Evolutionary conservation across 2,113 vertebrate species (phyloP).

Genomic region (Etheostoma spectabile): DNA sequence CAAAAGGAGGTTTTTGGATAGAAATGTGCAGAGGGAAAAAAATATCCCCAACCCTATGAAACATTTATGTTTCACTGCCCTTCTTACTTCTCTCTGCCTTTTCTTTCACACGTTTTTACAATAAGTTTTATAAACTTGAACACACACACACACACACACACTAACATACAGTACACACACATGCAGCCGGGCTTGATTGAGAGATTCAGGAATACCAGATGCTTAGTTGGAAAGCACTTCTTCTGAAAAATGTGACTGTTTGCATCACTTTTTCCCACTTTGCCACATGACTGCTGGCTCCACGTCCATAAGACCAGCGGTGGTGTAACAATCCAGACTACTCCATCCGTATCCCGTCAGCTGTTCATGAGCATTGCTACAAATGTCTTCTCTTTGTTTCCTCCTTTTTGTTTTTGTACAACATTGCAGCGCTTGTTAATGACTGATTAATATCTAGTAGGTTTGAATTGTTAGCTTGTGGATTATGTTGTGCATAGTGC

Average conservation of each 20-base stretch:
- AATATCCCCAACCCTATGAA: constrained; percentile 29
- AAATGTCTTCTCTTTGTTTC: neutral
- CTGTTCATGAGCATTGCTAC: too few relatives aligned
- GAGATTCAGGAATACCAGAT: constrained; percentile 73
- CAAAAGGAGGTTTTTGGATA: constrained; percentile 16
- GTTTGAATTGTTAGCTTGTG: neutral
- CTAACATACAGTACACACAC: constrained; percentile 8
- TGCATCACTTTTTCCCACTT: constrained; percentile 73
- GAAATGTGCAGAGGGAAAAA: constrained; percentile 30
- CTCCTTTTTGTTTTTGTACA: neutral
- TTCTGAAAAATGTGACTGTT: constrained; percentile 58
- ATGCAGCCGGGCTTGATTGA: neutral
- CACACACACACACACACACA: constrained; percentile 17
- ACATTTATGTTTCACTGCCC: constrained; percentile 23
- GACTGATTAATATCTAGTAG: neutral
- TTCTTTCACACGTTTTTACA: neutral
- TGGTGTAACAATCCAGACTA: constrained; percentile 37
- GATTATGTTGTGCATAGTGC: neutral
- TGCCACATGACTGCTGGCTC: constrained; percentile 57
- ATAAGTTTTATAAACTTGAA: constrained; percentile 1
- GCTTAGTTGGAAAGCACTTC: constrained; percentile 53
- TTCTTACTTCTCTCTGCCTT: constrained; percentile 1
- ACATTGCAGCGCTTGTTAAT: neutral
- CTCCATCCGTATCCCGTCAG: constrained; percentile 29
- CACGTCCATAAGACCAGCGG: constrained; percentile 38